phyloP scores from a whole-genome alignment of 2,797 vertebrate genomes.

The Parotocinclus haroldoi region DNA sequence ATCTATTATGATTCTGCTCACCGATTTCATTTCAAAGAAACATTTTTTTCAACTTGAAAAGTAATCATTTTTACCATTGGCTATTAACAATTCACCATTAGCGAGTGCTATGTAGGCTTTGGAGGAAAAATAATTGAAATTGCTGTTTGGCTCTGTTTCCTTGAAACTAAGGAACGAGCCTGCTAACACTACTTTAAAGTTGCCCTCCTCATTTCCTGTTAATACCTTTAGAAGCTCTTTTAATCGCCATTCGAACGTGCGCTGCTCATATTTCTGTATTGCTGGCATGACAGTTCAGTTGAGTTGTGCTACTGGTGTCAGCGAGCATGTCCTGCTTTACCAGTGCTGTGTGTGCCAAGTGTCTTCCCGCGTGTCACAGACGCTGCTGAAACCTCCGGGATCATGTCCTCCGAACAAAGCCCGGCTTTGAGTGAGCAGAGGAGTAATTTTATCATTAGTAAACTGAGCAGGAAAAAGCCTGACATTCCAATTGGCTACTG shows the following conservation, averaged over 20 bases:
- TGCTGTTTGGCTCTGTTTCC: no score
- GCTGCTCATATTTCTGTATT: not conserved
- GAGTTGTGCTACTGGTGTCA: conserved; percentile 45
- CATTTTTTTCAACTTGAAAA: no score
- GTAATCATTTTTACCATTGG: no score
- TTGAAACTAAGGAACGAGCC: no score
- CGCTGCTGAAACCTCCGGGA: conserved; percentile 61
- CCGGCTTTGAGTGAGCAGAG: conserved; percentile 61
- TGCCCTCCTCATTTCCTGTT: no score
- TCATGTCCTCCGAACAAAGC: conserved; percentile 67
- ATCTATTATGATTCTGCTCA: no score
- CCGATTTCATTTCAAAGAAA: no score
- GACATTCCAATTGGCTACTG: conserved; percentile 53
- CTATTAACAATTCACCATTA: no score
- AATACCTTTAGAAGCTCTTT: not conserved
- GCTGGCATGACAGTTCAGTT: conserved; percentile 26
- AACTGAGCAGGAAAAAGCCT: conserved; percentile 69
- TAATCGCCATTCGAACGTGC: not conserved
- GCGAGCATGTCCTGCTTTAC: conserved; percentile 35
- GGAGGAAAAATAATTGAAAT: no score
- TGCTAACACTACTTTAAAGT: no score
- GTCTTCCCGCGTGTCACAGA: conserved; percentile 59
- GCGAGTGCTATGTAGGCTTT: no score
- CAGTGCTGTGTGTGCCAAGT: conserved; percentile 51
- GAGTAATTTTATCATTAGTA: conserved; percentile 73